phyloP scores from a whole-genome alignment of 2,888 invertebrate species.

The Pammene aurita region DNA sequence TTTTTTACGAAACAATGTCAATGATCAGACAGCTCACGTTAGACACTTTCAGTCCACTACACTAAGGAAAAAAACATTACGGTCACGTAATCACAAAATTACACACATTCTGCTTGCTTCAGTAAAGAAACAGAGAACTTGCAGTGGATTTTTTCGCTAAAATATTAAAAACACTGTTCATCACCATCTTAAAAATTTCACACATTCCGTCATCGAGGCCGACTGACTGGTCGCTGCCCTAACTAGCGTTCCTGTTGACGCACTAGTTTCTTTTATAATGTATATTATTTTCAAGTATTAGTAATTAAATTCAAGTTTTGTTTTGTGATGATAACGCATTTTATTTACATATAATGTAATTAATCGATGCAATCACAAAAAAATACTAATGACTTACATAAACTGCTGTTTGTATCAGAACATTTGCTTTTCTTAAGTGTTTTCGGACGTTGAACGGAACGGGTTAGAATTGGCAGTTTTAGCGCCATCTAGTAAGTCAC shows the following conservation, averaged over 20 bases:
- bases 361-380: background rate
- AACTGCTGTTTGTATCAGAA: background rate
- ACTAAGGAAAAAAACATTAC: conserved; percentile 49
- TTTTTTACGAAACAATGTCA: conserved; percentile 81
- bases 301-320: background rate
- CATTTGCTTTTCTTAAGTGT: background rate
- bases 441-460: background rate
- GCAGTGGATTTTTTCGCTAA: conserved; percentile 55
- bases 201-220: conserved; percentile 82
- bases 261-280: conserved; percentile 41
- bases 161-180: conserved; percentile 73
- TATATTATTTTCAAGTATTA: background rate
- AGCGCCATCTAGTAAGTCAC: conserved; percentile 25
- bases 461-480: background rate
- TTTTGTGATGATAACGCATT: background rate
- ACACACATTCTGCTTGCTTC: conserved; percentile 57
- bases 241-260: conserved; percentile 58
- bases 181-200: conserved; percentile 81
- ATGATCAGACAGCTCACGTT: conserved; percentile 74
- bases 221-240: conserved; percentile 80
- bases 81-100: conserved; percentile 51
- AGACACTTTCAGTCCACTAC: conserved; percentile 61
- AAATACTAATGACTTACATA: background rate
- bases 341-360: too few species aligned
- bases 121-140: conserved; percentile 58